phyloP scores from a whole-genome alignment of 2,797 vertebrate species.

The Malacoctenus gilli region DNA sequence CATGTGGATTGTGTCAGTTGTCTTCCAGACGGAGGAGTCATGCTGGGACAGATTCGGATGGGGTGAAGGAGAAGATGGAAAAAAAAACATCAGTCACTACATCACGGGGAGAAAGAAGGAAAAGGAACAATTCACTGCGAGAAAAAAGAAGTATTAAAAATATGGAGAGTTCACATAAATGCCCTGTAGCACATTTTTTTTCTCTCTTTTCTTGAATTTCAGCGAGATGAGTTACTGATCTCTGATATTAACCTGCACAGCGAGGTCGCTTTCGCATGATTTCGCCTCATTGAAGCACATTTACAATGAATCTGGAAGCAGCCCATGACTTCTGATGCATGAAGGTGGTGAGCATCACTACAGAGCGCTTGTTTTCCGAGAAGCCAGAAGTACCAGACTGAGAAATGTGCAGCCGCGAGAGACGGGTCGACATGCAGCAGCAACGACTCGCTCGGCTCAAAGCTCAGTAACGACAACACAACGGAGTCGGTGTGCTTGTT shows the following conservation, averaged over 20 bases:
- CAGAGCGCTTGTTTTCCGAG: constrained; percentile 18
- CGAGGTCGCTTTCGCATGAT: constrained; percentile 38
- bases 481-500: constrained; percentile 39
- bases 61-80: constrained; percentile 26
- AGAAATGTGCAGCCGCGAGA: constrained; percentile 31
- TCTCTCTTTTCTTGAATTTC: constrained; percentile 19
- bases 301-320: constrained; percentile 41
- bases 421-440: constrained; percentile 55
- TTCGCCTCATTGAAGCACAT: constrained; percentile 59
- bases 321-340: constrained; percentile 20
- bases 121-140: constrained; percentile 33
- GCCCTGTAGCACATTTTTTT: constrained; percentile 17
- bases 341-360: constrained; percentile 41
- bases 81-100: constrained; percentile 37
- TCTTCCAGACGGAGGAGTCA: constrained; percentile 18
- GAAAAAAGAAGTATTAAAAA: constrained; percentile 36
- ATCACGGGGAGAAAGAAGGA: constrained; percentile 24
- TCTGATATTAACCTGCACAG: constrained; percentile 30
- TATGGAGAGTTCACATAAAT: constrained; percentile 48
- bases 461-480: constrained; percentile 27
- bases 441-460: constrained; percentile 32
- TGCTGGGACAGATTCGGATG: constrained; percentile 29
- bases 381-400: constrained; percentile 26
- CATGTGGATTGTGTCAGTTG: constrained; percentile 15
- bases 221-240: constrained; percentile 27